Evolutionary conservation across 2,113 vertebrate species (phyloP).

Genomic region (Poeciliopsis occidentalis): DNA sequence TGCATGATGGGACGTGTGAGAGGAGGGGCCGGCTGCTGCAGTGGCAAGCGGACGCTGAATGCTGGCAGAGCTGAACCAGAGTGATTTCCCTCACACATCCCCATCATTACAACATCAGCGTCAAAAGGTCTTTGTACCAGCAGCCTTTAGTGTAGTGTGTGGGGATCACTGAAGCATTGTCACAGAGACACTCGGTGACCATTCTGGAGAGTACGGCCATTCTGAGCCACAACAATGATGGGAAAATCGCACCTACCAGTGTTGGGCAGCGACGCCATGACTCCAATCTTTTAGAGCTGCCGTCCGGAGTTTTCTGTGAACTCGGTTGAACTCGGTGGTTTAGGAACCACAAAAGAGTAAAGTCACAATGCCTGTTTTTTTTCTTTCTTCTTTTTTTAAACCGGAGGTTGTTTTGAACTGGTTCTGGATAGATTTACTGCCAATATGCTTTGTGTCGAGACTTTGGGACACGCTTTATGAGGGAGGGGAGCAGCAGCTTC

Average conservation of each 20-base stretch:
- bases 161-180: slow-evolving; percentile 75
- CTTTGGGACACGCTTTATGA: slow-evolving; percentile 23
- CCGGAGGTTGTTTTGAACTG: slow-evolving; percentile 28
- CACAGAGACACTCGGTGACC: slow-evolving; percentile 62
- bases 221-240: slow-evolving; percentile 65
- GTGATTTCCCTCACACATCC: neutral
- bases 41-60: slow-evolving; percentile 54
- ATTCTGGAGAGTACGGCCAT: slow-evolving; percentile 54
- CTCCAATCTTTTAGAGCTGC: slow-evolving; percentile 12
- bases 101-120: neutral
- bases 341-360: slow-evolving; percentile 31
- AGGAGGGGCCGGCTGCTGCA: slow-evolving; percentile 53
- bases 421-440: slow-evolving; percentile 48
- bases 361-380: slow-evolving; percentile 18
- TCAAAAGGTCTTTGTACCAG: slow-evolving; percentile 77
- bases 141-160: slow-evolving; percentile 57
- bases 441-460: slow-evolving; percentile 49
- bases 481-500: slow-evolving; percentile 30
- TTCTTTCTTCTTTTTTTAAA: slow-evolving; percentile 12
- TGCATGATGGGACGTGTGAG: slow-evolving; percentile 30
- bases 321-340: neutral
- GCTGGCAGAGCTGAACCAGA: slow-evolving; percentile 29
- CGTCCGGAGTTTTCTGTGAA: slow-evolving; percentile 11
- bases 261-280: slow-evolving; percentile 30
- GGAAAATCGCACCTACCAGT: slow-evolving; percentile 45